Conservation (phyloP, 2,797 vertebrate species). For the Pseudopleuronectes americanus region DNA sequence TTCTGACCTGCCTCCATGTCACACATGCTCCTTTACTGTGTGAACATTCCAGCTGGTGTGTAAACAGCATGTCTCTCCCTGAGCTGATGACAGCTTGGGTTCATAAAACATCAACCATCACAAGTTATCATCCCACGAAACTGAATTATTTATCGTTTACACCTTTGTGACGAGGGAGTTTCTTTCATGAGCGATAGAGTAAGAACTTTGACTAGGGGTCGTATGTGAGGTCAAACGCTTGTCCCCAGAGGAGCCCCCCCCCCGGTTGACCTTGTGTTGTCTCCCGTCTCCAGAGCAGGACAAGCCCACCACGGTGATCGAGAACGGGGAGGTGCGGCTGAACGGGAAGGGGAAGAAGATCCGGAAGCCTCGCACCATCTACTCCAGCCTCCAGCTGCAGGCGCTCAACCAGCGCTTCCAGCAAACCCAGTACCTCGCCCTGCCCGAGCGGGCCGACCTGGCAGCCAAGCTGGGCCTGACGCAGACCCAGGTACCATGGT, state of each 20-base stretch:
- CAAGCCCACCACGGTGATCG: constrained; percentile 78
- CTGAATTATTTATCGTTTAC: too few relatives aligned
- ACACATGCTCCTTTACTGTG: too few relatives aligned
- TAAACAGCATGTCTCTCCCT: neutral
- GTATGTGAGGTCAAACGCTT: neutral
- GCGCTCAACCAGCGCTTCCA: constrained; percentile 94
- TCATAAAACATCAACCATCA: too few relatives aligned
- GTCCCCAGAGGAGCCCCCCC: neutral
- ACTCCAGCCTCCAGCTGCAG: constrained; percentile 93
- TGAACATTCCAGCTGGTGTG: neutral
- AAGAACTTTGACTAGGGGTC: too few relatives aligned
- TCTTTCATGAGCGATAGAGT: too few relatives aligned
- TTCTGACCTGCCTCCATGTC: constrained; percentile 1
- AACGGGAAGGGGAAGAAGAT: constrained; percentile 90
- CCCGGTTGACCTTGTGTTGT: neutral
- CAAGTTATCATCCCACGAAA: too few relatives aligned
- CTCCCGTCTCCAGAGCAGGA: constrained; percentile 79
- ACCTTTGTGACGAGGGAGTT: too few relatives aligned
- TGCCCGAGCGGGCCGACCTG: constrained; percentile 91
- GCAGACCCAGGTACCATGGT: constrained; percentile 89
- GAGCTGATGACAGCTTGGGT: neutral
- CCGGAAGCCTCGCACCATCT: constrained; percentile 93
- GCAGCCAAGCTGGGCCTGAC: constrained; percentile 91
- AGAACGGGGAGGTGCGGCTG: constrained; percentile 85
- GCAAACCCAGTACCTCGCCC: constrained; percentile 93